Evolutionary conservation across 2,888 invertebrate genomes (phyloP).

Genomic region (Aleiodes alternator): DNA sequence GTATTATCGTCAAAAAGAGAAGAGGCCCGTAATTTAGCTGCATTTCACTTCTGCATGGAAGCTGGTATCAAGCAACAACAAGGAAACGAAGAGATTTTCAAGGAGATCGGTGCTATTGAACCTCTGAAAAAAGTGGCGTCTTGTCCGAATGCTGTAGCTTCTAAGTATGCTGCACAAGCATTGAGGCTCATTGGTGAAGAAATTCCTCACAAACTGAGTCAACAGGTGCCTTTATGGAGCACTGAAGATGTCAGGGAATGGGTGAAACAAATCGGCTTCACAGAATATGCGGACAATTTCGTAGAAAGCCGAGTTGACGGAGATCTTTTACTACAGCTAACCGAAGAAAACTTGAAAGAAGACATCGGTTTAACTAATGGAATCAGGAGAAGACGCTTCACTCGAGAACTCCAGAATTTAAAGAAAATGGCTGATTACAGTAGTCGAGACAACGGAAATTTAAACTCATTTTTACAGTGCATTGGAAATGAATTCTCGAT

Average conservation of each 20-base stretch:
- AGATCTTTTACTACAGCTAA: constrained; percentile 93
- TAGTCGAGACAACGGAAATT: constrained; percentile 92
- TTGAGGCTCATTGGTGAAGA: constrained; percentile 95
- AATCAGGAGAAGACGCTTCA: constrained; percentile 94
- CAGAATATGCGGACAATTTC: constrained; percentile 89
- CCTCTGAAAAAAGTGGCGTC: constrained; percentile 97
- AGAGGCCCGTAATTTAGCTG: constrained; percentile 96
- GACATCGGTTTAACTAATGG: constrained; percentile 96
- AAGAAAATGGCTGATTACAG: constrained; percentile 98
- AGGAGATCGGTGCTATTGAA: constrained; percentile 96
- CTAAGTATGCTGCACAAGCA: constrained; percentile 96
- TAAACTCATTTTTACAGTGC: constrained; percentile 89
- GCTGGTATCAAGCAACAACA: constrained; percentile 97
- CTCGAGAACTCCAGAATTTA: constrained; percentile 92
- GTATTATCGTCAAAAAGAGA: constrained; percentile 95
- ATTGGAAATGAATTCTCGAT: constrained; percentile 94
- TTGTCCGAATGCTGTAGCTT: constrained; percentile 98
- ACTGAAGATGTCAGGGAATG: constrained; percentile 97
- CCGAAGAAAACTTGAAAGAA: constrained; percentile 92
- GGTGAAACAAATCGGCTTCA: constrained; percentile 98
- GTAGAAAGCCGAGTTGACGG: constrained; percentile 96
- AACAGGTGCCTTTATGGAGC: constrained; percentile 99
- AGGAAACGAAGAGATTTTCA: constrained; percentile 92
- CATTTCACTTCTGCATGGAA: constrained; percentile 99
- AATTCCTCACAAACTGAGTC: constrained; percentile 97